Base-by-base conservation (phyloP, 2,797 vertebrate genomes). In the Vipera ursinii region DNA sequence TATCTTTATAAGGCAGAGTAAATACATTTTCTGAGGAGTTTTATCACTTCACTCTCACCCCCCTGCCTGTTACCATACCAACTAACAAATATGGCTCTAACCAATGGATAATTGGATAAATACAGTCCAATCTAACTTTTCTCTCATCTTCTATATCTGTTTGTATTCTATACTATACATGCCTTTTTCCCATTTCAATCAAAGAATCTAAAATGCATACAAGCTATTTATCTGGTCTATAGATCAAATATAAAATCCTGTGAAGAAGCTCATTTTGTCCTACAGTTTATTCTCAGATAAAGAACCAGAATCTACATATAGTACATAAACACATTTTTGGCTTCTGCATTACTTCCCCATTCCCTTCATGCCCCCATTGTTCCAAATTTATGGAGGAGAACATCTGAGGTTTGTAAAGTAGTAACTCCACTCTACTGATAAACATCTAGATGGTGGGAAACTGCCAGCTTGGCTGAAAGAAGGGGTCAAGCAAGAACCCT, bases 391-490 rank as follows among this genome's bases (percentile, higher is more conserved):
- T 73, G 8, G n/a, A 38, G 32, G 15, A 73, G 32, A 73, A 73
- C 69, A 73, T 38, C 69, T 73, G 32, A 73, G 32, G 32, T 73
- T 26, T 90, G n/a, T 26, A 51, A 89, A 26, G 5, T n/a, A 86
- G 51, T 26, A 15, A 51, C 24, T 63, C 13, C 59, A 51, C 0
- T 48, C 90, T 90, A 88, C 2, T 90, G 2, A 12, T 0, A 0
- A 22, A 26, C 2, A 94, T 17, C 90, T n/a, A 87, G 6, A 78
- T 73, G 15, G 14, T 69, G n/a, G 13, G 13, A 32, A 69, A 69
- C 28, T 32, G 63, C 63, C 63, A 69, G 28, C 63, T 32, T 14
- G 4, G 28, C 63, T n/a, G 13, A 5, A 69, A 69, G 63, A 32
- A n/a, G 28, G 28, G 13, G 13, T 69, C 63, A 69, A 69, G 63